Evolutionary conservation across 2,113 vertebrate genomes (phyloP).

Genomic region (Rallus limicola): DNA sequence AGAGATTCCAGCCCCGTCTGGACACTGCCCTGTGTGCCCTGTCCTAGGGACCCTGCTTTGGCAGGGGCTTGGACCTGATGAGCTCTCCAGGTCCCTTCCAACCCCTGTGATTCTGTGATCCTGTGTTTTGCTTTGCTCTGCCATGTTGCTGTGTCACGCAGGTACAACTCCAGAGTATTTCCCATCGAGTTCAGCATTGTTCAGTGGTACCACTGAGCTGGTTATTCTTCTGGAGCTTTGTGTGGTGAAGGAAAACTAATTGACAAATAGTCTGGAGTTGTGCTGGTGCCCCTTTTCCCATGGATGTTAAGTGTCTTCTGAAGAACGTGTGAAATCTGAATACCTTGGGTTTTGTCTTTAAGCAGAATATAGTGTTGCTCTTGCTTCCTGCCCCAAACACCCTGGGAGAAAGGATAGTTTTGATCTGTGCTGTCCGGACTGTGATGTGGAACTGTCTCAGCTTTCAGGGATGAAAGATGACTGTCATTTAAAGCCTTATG

Average conservation of each 20-base stretch:
- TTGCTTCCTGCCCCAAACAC: conserved; percentile 12
- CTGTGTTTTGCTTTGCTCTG: background rate
- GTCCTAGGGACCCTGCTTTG: too few relatives aligned
- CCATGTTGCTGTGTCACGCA: fast-evolving
- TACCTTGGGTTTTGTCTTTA: background rate
- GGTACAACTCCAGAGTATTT: background rate
- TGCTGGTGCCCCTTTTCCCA: background rate
- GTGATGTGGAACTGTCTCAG: background rate
- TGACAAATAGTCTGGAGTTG: background rate
- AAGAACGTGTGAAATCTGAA: background rate
- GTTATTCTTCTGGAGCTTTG: background rate
- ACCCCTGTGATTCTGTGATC: too few relatives aligned
- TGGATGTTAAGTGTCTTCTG: background rate
- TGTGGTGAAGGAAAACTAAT: background rate
- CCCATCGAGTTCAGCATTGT: fast-evolving
- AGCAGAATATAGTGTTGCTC: conserved; percentile 7
- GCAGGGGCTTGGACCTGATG: too few relatives aligned
- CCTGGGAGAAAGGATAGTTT: conserved; percentile 2
- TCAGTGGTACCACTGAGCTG: fast-evolving
- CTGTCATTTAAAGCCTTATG: background rate
- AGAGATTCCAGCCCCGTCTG: too few relatives aligned
- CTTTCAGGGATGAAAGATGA: conserved; percentile 18
- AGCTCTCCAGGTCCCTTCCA: too few relatives aligned
- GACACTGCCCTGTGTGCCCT: too few relatives aligned
- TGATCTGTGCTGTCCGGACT: background rate